Conservation (phyloP, 2,888 invertebrate genomes). For the Enchytraeus crypticus region DNA sequence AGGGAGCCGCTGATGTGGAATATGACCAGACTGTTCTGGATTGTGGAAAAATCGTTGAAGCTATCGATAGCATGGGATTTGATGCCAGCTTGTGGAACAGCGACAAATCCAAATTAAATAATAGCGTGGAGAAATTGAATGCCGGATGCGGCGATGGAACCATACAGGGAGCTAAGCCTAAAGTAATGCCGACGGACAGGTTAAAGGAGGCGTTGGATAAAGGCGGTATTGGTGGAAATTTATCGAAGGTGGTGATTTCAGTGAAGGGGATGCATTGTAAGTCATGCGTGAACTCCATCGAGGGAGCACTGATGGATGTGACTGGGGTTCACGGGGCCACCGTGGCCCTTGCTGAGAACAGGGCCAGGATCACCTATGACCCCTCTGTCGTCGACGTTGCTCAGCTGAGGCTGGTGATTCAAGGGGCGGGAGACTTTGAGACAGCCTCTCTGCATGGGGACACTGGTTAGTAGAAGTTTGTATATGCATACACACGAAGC, state of each 20-base stretch:
- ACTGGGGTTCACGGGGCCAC: slow-evolving; percentile 75
- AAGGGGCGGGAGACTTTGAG: slow-evolving; percentile 52
- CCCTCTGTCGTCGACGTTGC: slow-evolving; percentile 64
- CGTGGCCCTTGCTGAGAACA: slow-evolving; percentile 84
- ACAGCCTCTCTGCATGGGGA: too few species aligned
- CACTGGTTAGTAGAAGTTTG: too few species aligned
- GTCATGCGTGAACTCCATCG: slow-evolving; percentile 50
- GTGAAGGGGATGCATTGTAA: slow-evolving; percentile 51
- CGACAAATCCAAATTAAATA: too few species aligned
- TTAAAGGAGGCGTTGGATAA: too few species aligned
- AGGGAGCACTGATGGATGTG: slow-evolving; percentile 39
- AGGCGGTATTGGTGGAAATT: not conserved
- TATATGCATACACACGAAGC: too few species aligned
- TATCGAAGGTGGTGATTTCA: not conserved
- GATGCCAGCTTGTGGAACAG: slow-evolving; percentile 56
- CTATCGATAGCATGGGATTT: slow-evolving; percentile 82
- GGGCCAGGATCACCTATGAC: slow-evolving; percentile 86
- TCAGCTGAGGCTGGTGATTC: slow-evolving; percentile 74
- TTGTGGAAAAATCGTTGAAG: slow-evolving; percentile 63
- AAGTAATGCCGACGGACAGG: too few species aligned
- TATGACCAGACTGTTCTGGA: slow-evolving; percentile 71
- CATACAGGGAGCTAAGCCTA: too few species aligned
- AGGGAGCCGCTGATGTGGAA: slow-evolving; percentile 87
- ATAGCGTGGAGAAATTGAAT: too few species aligned
- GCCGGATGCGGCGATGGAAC: too few species aligned